Evolutionary conservation across 2,888 invertebrate species (phyloP).

Genomic region (Meiosimyza decipiens): DNA sequence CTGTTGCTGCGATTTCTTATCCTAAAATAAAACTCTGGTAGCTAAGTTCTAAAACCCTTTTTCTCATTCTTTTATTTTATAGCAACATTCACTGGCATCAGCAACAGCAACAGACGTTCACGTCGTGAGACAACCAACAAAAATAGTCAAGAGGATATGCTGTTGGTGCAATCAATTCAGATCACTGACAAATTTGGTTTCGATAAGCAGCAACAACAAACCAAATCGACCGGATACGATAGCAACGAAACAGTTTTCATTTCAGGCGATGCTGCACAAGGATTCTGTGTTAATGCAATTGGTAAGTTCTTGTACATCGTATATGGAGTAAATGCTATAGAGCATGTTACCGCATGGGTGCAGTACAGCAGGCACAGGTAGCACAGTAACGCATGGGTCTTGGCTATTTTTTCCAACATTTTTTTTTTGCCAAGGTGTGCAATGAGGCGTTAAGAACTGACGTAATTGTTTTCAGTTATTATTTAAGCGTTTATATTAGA

Average conservation of each 20-base stretch:
- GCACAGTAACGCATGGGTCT: neutral
- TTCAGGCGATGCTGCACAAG: slow-evolving; percentile 70
- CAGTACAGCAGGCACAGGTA: neutral
- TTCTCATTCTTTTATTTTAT: slow-evolving; percentile 13
- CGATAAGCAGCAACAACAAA: slow-evolving; percentile 74
- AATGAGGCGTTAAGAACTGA: slow-evolving; percentile 52
- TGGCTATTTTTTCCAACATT: neutral
- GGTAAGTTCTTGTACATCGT: slow-evolving; percentile 55
- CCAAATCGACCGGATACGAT: slow-evolving; percentile 61
- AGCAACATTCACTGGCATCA: slow-evolving; percentile 42
- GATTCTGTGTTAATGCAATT: slow-evolving; percentile 67
- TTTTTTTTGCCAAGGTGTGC: slow-evolving; percentile 45
- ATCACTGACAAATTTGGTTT: slow-evolving; percentile 93
- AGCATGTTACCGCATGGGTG: neutral
- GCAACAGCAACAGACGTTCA: slow-evolving; percentile 45
- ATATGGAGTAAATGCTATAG: neutral
- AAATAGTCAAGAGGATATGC: slow-evolving; percentile 79
- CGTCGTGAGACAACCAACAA: slow-evolving; percentile 60
- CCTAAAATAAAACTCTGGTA: neutral
- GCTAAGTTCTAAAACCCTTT: slow-evolving; percentile 11
- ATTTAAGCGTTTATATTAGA: slow-evolving; percentile 38
- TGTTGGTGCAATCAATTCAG: slow-evolving; percentile 90
- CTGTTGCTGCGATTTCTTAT: slow-evolving; percentile 4
- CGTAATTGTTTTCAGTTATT: slow-evolving; percentile 51
- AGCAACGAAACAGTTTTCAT: slow-evolving; percentile 78